A percentile compares a stretch with the other conserved stretches of the same genome.
phyloP scores from a whole-genome alignment of 2,888 invertebrate species.

The Lithosia quadra region DNA sequence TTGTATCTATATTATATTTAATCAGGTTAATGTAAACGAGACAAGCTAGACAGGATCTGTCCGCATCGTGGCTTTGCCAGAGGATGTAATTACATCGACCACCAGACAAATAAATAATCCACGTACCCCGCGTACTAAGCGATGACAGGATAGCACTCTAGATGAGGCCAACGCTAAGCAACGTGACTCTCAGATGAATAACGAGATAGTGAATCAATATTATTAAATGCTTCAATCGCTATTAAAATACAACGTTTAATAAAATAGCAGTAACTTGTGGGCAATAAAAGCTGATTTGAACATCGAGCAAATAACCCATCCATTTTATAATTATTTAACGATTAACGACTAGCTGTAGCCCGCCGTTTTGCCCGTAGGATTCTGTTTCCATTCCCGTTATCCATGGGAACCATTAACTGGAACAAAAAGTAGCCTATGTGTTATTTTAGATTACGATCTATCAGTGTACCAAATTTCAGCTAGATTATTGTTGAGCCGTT shows the following conservation, averaged over 20 bases:
- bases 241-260: constrained; percentile 36
- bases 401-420: too few relatives aligned
- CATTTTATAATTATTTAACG: constrained; percentile 41
- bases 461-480: too few relatives aligned
- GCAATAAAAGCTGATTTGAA: constrained; percentile 18
- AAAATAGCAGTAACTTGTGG: constrained; percentile 35
- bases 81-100: constrained; percentile 76
- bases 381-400: too few relatives aligned
- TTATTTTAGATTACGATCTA: too few relatives aligned
- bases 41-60: constrained; percentile 71
- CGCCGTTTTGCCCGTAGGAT: too few relatives aligned
- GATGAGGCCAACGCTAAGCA: constrained; percentile 46
- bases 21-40: constrained; percentile 77
- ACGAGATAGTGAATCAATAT: constrained; percentile 35
- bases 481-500: too few relatives aligned
- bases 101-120: constrained; percentile 78
- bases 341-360: too few relatives aligned
- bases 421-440: too few relatives aligned
- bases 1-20: constrained; percentile 69
- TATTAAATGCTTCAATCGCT: constrained; percentile 44
- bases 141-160: constrained; percentile 68
- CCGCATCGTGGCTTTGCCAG: constrained; percentile 60
- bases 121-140: constrained; percentile 59
- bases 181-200: constrained; percentile 33
- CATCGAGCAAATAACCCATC: constrained; percentile 1